Evolutionary conservation across 2,113 vertebrate species (phyloP), one percentile per base, ranked within the genome.

Genomic region (Poecile atricapillus): DNA sequence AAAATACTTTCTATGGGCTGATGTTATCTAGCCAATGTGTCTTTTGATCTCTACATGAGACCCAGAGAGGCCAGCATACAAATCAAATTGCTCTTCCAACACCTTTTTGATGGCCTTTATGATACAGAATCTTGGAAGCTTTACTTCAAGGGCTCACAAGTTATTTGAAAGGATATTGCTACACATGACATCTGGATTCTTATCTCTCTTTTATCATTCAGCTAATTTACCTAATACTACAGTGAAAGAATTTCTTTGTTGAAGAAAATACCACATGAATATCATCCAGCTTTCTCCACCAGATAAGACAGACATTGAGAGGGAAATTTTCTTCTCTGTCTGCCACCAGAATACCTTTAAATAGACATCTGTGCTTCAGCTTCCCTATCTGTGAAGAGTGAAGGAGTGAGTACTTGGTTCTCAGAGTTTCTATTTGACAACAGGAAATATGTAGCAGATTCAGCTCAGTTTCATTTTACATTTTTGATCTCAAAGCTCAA

Each of bases 361-460:
- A 71, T 35, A 83, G 82, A 88, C 71, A 94, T 91, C 87, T 93
- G 89, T 80, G 75, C 85, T 71, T 97, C 82, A 90, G 90, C 90
- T 95, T 91, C 84, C 68, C 67, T 86, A 2, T 67, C 82, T 70
- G 30, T 1, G 3, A 85, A 79, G 47, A 59, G 13, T 39, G 31
- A 94, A 93, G 37, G 23, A 33, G 0, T 79, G 23, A 30, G 0
- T 79, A 76, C 83, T 96, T 80, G 35, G 44, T 88, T 94, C 75
- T 87, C 50, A 62, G 41, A 63, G 46, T 67, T 83, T 85, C 70
- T 49, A 77, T 65, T 35, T 88, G 82, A 89, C 85, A 83, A 39
- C 59, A 83, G 85, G 73, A 95, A 97, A 95, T 91, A 94, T 28
- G 49, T 53, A 94, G 58, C 81, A 94, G 87, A 95, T 95, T 82